These are phyloP conservation scores for Aplochiton taeniatus DNA, from an alignment of 2,797 vertebrate genomes.

Conservation along the genomic window DNA sequence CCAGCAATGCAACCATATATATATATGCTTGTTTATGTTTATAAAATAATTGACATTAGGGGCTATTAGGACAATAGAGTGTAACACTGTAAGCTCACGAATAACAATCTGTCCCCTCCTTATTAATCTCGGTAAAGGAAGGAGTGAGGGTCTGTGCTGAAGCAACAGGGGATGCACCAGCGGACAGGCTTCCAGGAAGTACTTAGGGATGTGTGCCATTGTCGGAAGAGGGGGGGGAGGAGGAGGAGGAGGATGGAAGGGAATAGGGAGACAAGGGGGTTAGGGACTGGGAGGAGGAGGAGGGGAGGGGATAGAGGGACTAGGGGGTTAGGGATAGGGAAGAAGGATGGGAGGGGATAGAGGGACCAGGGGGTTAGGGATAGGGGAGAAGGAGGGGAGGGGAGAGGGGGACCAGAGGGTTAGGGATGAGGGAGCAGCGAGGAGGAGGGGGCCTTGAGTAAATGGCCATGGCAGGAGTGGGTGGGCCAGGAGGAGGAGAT, in stretches of 20 bases:
- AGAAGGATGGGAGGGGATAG: constrained; percentile 27
- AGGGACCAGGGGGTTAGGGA: no score
- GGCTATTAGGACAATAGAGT: no score
- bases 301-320: constrained; percentile 23
- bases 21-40: no score
- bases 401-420: neutral
- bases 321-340: neutral
- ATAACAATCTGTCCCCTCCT: no score
- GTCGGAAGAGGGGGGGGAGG: constrained; percentile 14
- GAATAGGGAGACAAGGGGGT: no score
- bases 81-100: no score
- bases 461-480: constrained; percentile 29
- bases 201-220: constrained; percentile 36
- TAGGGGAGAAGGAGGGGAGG: neutral
- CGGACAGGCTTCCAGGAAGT: constrained; percentile 39
- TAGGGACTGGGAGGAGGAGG: constrained; percentile 35
- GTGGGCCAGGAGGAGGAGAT: constrained; percentile 53
- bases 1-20: no score
- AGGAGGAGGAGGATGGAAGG: constrained; percentile 38
- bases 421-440: neutral
- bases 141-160: neutral
- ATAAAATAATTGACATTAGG: no score
- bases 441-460: neutral
- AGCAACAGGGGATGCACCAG: constrained; percentile 23
- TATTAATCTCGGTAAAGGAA: neutral